These are phyloP conservation scores for Cephalotes varians DNA, from an alignment of 2,888 invertebrate genomes.

Conservation along the genomic window DNA sequence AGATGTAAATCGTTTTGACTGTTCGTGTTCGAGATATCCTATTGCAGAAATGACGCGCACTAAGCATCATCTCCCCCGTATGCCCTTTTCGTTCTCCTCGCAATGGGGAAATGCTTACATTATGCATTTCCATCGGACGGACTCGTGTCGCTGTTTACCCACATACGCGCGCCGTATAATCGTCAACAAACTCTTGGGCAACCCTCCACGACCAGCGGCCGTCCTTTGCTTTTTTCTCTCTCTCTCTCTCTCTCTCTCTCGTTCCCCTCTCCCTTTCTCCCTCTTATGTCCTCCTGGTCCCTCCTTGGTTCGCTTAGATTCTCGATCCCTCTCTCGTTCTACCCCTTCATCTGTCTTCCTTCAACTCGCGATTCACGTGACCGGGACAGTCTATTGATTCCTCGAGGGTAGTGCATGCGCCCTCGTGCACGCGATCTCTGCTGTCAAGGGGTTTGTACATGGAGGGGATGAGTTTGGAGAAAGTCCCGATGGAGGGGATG, in stretches of 20 bases:
- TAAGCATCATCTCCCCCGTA: neutral
- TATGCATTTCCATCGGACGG: slow-evolving; percentile 31
- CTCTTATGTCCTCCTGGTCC: slow-evolving; percentile 48
- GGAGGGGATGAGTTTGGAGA: slow-evolving; percentile 62
- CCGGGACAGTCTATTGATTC: slow-evolving; percentile 82
- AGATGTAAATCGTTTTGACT: neutral
- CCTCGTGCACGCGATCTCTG: slow-evolving; percentile 77
- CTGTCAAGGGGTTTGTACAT: slow-evolving; percentile 71
- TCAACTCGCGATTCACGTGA: slow-evolving; percentile 78
- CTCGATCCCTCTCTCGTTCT: slow-evolving; percentile 7
- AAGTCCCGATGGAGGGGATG: slow-evolving; percentile 51
- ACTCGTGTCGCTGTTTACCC: slow-evolving; percentile 67
- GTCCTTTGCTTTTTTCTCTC: slow-evolving; percentile 34
- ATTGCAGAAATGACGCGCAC: slow-evolving; percentile 9
- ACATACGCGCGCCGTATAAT: slow-evolving; percentile 60
- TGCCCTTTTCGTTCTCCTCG: neutral
- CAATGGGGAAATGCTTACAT: slow-evolving; percentile 12
- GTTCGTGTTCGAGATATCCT: neutral
- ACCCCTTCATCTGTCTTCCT: slow-evolving; percentile 41
- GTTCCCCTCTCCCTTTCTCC: neutral
- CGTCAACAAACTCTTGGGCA: slow-evolving; percentile 62
- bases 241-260: slow-evolving; percentile 23
- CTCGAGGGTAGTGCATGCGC: slow-evolving; percentile 83
- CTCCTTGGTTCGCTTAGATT: slow-evolving; percentile 36
- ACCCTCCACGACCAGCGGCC: slow-evolving; percentile 46